These are phyloP conservation scores for Operophtera brumata DNA, from an alignment of 2,888 invertebrate species.

Conservation along the genomic window DNA sequence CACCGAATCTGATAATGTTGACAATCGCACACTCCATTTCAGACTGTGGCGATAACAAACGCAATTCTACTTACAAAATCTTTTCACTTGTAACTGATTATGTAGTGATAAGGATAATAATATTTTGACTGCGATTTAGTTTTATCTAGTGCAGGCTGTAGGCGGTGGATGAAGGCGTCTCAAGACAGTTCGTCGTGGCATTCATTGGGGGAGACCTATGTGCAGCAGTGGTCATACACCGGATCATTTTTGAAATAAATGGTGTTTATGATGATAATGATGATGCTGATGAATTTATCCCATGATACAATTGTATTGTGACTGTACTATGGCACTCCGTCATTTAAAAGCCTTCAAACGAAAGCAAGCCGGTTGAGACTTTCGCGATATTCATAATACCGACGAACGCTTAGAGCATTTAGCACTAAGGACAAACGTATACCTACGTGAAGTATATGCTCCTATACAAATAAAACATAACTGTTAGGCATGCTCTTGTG, in stretches of 20 bases:
- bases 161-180: too few relatives aligned
- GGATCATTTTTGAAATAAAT: too few relatives aligned
- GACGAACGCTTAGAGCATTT: too few relatives aligned
- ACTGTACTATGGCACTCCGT: not conserved
- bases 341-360: not conserved
- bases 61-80: conserved; percentile 4
- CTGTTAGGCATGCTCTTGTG: not conserved
- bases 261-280: too few relatives aligned
- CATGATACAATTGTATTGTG: too few relatives aligned
- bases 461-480: not conserved
- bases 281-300: too few relatives aligned
- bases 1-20: conserved; percentile 11
- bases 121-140: conserved; percentile 20
- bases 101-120: conserved; percentile 8
- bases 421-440: not conserved
- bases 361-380: not conserved
- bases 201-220: not conserved
- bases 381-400: not conserved
- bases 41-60: conserved; percentile 20
- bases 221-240: too few relatives aligned
- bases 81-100: conserved; percentile 4
- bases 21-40: conserved; percentile 21
- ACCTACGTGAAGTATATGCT: not conserved
- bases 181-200: too few relatives aligned
- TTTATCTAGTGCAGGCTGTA: not conserved